Percentiles rank a stretch among this genome's conserved stretches.
Evolutionary conservation across 1,140 invertebrate genomes (phyloP).

Genomic region (Gonatopus flavifemur): DNA sequence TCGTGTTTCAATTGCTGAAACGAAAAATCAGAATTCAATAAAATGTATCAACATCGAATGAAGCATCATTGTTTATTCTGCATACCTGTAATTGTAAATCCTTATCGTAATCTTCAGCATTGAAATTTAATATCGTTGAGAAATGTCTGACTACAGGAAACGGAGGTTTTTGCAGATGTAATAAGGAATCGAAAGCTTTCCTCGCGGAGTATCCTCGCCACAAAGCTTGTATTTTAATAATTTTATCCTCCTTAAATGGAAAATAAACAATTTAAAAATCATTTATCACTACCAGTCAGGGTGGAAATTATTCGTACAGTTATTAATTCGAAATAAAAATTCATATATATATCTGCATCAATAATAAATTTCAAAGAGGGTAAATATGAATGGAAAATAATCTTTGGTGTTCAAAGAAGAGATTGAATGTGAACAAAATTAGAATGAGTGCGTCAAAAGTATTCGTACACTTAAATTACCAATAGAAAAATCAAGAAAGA

Average conservation of each 20-base stretch:
- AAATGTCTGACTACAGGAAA: constrained; percentile 74
- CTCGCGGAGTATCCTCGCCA: constrained; percentile 66
- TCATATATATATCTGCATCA: too few relatives aligned
- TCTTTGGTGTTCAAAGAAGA: too few relatives aligned
- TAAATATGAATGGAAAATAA: too few relatives aligned
- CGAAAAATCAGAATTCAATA: constrained; percentile 8
- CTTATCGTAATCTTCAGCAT: constrained; percentile 71
- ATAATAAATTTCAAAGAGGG: too few relatives aligned
- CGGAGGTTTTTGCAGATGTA: constrained; percentile 68
- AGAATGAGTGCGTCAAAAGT: too few relatives aligned
- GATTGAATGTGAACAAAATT: too few relatives aligned
- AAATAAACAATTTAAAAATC: background rate
- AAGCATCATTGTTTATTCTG: background rate
- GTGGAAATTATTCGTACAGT: too few relatives aligned
- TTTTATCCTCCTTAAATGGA: constrained; percentile 62
- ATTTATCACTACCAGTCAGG: too few relatives aligned
- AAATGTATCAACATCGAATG: background rate
- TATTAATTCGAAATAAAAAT: too few relatives aligned
- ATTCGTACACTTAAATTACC: too few relatives aligned
- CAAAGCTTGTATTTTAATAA: constrained; percentile 68
- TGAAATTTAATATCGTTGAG: constrained; percentile 72
- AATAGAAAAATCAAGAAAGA: too few relatives aligned
- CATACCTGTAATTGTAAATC: constrained; percentile 67
- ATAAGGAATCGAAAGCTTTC: constrained; percentile 62
- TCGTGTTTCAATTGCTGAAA: constrained; percentile 68